A percentile compares a stretch with the other conserved stretches of the same genome.
phyloP scores from a whole-genome alignment of 2,113 vertebrate species.

The Turnix velox region DNA sequence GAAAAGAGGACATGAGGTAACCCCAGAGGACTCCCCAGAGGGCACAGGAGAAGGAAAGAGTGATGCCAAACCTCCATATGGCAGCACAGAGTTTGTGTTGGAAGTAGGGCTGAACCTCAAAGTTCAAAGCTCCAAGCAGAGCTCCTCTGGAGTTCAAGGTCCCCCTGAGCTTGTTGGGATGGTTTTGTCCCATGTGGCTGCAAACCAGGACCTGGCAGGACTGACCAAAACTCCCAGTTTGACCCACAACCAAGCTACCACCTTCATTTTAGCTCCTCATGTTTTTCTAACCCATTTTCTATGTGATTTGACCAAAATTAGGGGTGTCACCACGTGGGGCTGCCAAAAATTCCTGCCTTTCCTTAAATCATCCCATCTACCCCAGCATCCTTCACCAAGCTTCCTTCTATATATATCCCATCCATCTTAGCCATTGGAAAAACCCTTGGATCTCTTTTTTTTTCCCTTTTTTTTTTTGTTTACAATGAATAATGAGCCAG shows the following conservation, averaged over 20 bases:
- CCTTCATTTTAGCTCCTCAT: neutral
- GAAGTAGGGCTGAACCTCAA: neutral
- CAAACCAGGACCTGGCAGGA: neutral
- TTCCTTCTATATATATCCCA: slow-evolving; percentile 53
- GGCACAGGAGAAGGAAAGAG: slow-evolving; percentile 26
- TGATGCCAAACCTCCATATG: neutral
- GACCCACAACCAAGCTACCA: neutral
- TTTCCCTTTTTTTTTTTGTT: no score
- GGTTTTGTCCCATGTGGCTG: neutral
- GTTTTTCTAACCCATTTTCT: neutral
- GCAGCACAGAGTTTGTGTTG: neutral
- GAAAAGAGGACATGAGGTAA: neutral
- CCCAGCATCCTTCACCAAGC: slow-evolving; percentile 51
- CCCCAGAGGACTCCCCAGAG: slow-evolving; percentile 7
- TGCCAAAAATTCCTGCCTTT: slow-evolving; percentile 35
- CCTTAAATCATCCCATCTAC: slow-evolving; percentile 53
- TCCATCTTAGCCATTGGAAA: slow-evolving; percentile 47
- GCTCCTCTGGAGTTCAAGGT: slow-evolving; percentile 20
- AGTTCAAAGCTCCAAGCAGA: slow-evolving; percentile 38
- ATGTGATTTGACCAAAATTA: rapidly evolving
- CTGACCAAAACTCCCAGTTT: rapidly evolving
- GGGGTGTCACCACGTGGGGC: rapidly evolving
- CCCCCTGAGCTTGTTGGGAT: neutral
- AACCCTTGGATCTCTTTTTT: slow-evolving; percentile 56
- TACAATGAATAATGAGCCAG: slow-evolving; percentile 35